These are phyloP conservation scores for Tachysurus fulvidraco DNA, from an alignment of 2,113 vertebrate genomes.

Conservation along the genomic window DNA sequence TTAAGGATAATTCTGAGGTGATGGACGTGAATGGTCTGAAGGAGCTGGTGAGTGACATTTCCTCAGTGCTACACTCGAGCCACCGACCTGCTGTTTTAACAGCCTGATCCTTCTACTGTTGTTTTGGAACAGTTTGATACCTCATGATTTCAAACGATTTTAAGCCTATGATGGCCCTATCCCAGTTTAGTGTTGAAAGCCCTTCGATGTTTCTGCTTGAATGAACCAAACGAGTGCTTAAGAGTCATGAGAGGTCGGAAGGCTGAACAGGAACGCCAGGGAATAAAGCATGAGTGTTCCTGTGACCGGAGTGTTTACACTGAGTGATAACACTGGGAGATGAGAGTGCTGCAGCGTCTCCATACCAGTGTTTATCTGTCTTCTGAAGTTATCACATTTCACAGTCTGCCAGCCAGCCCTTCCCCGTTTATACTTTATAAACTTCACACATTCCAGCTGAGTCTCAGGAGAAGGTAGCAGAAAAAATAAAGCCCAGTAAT, in stretches of 20 bases:
- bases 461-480: slow-evolving; percentile 54
- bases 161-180: slow-evolving; percentile 32
- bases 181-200: slow-evolving; percentile 42
- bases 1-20: slow-evolving; percentile 57
- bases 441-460: slow-evolving; percentile 54
- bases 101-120: neutral
- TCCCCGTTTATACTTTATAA: slow-evolving; percentile 58
- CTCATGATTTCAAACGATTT: slow-evolving; percentile 39
- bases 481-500: slow-evolving; percentile 50
- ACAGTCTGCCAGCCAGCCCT: slow-evolving; percentile 53
- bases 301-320: slow-evolving; percentile 65
- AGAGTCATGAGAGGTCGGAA: slow-evolving; percentile 52
- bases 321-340: slow-evolving; percentile 63
- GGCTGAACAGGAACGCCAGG: slow-evolving; percentile 34
- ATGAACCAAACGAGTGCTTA: slow-evolving; percentile 61
- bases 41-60: slow-evolving; percentile 64
- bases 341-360: slow-evolving; percentile 61
- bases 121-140: slow-evolving; percentile 13
- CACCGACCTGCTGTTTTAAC: slow-evolving; percentile 23
- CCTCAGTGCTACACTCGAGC: neutral
- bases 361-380: slow-evolving; percentile 68
- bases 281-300: slow-evolving; percentile 63
- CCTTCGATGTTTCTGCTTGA: slow-evolving; percentile 62
- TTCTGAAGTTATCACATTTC: slow-evolving; percentile 66
- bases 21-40: slow-evolving; percentile 62